Conservation (phyloP, 1,140 invertebrate species). For the Drosophila trapezifrons region DNA sequence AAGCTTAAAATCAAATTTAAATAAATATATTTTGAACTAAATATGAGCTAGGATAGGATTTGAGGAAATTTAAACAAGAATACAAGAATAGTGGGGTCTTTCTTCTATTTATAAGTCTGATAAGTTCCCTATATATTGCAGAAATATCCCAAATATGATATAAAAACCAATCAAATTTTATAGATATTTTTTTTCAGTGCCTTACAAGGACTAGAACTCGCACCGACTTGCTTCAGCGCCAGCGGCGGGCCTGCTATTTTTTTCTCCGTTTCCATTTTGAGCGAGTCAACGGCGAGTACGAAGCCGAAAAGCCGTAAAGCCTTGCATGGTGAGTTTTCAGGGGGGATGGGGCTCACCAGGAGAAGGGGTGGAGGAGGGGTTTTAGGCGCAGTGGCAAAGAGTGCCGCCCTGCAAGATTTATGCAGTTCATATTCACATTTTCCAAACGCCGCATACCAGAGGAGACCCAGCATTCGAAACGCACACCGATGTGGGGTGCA, state of each 20-base stretch:
- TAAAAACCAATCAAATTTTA: fast-evolving
- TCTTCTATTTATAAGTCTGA: neutral
- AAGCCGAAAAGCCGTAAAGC: constrained; percentile 82
- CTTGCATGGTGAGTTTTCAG: constrained; percentile 23
- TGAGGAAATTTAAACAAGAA: neutral
- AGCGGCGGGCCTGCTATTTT: constrained; percentile 53
- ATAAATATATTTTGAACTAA: neutral
- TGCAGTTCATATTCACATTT: constrained; percentile 84
- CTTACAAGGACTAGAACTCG: constrained; percentile 49
- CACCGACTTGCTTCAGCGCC: constrained; percentile 54
- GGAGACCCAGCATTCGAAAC: constrained; percentile 73
- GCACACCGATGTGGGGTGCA: constrained; percentile 21
- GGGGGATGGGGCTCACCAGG: neutral
- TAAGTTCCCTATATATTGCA: neutral
- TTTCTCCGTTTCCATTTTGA: constrained; percentile 39
- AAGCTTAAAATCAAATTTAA: neutral
- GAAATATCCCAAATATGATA: neutral
- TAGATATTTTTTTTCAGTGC: neutral
- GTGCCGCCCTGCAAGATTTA: constrained; percentile 82
- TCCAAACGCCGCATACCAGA: constrained; percentile 82
- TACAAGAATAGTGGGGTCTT: too few species aligned
- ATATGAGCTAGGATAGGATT: neutral
- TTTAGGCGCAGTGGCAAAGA: constrained; percentile 72
- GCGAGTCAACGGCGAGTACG: constrained; percentile 58
- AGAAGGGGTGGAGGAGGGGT: constrained; percentile 3